Conservation (phyloP, 35 echinoderm and acorn worm species). For the Diadema setosum region DNA sequence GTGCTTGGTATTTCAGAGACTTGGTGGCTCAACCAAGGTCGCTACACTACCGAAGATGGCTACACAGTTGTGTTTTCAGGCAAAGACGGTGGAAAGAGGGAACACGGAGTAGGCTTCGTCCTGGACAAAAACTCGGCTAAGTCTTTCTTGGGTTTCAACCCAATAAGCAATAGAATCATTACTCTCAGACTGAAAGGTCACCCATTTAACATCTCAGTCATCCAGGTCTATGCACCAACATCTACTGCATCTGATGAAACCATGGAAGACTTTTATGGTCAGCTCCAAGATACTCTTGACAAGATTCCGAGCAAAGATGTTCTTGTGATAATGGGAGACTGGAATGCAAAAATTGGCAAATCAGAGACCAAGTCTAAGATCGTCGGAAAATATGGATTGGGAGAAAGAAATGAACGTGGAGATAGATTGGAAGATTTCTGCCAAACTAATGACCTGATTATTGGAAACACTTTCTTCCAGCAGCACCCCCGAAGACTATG, state of each 20-base stretch:
- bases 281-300: neutral
- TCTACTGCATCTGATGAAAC: neutral
- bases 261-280: neutral
- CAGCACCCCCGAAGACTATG: neutral
- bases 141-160: neutral
- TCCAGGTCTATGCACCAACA: neutral
- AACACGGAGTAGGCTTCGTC: neutral
- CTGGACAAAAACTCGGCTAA: neutral
- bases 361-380: neutral
- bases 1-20: neutral
- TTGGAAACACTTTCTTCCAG: neutral
- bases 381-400: neutral
- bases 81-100: neutral
- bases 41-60: neutral
- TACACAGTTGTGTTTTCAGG: neutral
- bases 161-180: neutral
- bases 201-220: neutral
- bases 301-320: neutral
- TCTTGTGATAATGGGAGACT: neutral
- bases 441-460: neutral
- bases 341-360: conserved; percentile 2
- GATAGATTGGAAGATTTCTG: neutral
- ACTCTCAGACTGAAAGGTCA: neutral
- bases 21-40: conserved; percentile 12
- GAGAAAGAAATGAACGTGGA: neutral